Conservation (phyloP, 2,113 vertebrate genomes). For the Oreochromis tanganicae region DNA sequence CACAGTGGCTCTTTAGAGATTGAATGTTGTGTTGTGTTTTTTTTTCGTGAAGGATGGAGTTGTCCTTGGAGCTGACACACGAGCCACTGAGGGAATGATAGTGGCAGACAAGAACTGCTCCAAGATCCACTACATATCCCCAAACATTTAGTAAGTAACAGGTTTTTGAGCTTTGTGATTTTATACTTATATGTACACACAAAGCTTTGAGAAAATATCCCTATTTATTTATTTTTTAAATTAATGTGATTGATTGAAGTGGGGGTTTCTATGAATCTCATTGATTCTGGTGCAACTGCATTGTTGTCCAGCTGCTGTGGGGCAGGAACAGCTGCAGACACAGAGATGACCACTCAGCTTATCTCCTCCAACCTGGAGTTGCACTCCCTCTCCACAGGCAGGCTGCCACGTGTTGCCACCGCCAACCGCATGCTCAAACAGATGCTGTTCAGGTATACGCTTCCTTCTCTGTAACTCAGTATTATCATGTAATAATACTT, state of each 20-base stretch:
- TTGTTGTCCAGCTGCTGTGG: constrained; percentile 83
- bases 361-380: constrained; percentile 98
- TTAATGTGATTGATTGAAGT: neutral
- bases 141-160: constrained; percentile 92
- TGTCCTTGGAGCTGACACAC: constrained; percentile 90
- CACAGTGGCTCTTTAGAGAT: neutral
- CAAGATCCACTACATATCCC: constrained; percentile 97
- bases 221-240: neutral
- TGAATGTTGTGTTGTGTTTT: neutral
- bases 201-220: neutral
- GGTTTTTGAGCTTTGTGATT: neutral
- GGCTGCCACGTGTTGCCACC: constrained; percentile 87
- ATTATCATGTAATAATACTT: neutral
- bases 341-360: constrained; percentile 96
- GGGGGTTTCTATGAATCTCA: neutral
- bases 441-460: constrained; percentile 94
- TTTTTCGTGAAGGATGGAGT: constrained; percentile 79
- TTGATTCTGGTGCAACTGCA: neutral
- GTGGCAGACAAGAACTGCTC: constrained; percentile 90
- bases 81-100: constrained; percentile 93
- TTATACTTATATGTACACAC: neutral
- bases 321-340: constrained; percentile 95
- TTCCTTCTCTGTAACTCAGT: too few relatives aligned
- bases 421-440: constrained; percentile 98
- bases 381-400: constrained; percentile 88